Conservation (phyloP, 2,888 invertebrate genomes). For the Anoplius nigerrimus region DNA sequence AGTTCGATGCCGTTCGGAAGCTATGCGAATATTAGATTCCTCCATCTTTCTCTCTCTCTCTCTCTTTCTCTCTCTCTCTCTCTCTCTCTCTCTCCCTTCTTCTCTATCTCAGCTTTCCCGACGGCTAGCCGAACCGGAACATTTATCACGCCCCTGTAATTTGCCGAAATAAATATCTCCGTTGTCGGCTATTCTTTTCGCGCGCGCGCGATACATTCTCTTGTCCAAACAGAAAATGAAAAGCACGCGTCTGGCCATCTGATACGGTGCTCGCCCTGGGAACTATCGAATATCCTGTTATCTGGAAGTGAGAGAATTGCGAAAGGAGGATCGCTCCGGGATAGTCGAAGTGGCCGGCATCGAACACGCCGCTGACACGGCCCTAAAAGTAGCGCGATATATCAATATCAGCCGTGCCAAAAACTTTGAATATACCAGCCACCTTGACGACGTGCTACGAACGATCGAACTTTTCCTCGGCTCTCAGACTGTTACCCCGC, state of each 20-base stretch:
- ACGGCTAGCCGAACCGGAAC: no score
- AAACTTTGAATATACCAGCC: conserved; percentile 58
- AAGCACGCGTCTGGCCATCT: conserved; percentile 14
- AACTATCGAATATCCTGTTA: conserved; percentile 48
- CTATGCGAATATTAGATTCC: no score
- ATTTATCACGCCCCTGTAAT: no score
- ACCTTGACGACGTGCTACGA: conserved; percentile 34
- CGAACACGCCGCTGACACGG: conserved; percentile 49
- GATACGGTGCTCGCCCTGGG: conserved; percentile 19
- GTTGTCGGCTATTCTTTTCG: no score
- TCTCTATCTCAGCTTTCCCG: no score
- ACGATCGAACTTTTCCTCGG: conserved; percentile 44
- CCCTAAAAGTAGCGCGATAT: conserved; percentile 59
- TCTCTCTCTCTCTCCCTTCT: no score
- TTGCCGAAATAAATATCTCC: no score
- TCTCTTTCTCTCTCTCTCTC: no score
- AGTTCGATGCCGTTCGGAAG: no score
- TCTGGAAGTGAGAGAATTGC: conserved; percentile 27
- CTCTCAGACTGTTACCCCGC: conserved; percentile 31
- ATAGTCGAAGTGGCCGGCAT: conserved; percentile 31
- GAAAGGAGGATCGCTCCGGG: conserved; percentile 6
- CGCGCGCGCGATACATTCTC: no score
- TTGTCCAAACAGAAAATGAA: conserved; percentile 13
- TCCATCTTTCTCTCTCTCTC: no score
- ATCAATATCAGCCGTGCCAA: conserved; percentile 61